These are phyloP conservation scores for Hololepta plana DNA, from an alignment of 2,888 invertebrate species.

Conservation along the genomic window DNA sequence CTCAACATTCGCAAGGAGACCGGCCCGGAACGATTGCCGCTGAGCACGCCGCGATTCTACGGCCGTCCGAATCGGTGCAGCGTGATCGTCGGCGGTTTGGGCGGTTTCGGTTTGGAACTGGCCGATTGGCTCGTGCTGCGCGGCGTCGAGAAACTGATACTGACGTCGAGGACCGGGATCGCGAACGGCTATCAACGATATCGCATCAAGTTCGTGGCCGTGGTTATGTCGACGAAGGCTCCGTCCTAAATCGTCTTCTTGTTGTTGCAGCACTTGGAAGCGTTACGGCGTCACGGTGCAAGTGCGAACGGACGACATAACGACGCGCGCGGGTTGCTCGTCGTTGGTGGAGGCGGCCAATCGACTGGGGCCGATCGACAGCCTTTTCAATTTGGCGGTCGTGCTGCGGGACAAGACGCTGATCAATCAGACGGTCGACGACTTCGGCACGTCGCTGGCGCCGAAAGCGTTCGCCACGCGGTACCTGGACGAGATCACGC, in stretches of 20 bases:
- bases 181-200: constrained; percentile 66
- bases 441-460: constrained; percentile 44
- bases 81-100: constrained; percentile 63
- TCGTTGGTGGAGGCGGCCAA: constrained; percentile 43
- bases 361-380: constrained; percentile 43
- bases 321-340: constrained; percentile 48
- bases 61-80: constrained; percentile 18
- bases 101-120: constrained; percentile 83
- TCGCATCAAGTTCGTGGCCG: constrained; percentile 36
- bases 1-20: constrained; percentile 22
- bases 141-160: constrained; percentile 59
- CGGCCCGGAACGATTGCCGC: no score
- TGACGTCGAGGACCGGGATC: constrained; percentile 66
- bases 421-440: constrained; percentile 54
- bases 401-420: constrained; percentile 56
- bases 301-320: constrained; percentile 53
- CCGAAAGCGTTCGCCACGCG: constrained; percentile 64
- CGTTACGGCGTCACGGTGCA: constrained; percentile 47
- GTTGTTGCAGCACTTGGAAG: constrained; percentile 40
- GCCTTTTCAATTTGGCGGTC: constrained; percentile 81
- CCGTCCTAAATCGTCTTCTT: neutral
- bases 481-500: constrained; percentile 40
- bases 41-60: constrained; percentile 13
- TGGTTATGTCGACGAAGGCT: neutral
- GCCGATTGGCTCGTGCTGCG: constrained; percentile 71